A percentile compares a stretch with the other conserved stretches of the same genome.
phyloP scores from a whole-genome alignment of 2,888 invertebrate species.

The Trachelus troglodyta region DNA sequence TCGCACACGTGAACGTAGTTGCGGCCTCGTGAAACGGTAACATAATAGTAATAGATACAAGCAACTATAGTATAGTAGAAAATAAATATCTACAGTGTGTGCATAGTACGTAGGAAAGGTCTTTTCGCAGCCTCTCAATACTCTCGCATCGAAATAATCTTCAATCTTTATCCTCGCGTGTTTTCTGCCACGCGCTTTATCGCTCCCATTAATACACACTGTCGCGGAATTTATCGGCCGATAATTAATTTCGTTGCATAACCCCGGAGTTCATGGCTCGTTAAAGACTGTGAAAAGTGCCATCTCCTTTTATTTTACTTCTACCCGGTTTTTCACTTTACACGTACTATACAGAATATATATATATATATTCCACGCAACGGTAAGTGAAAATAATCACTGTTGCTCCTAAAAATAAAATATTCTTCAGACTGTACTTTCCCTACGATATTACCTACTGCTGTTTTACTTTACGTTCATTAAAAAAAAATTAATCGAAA shows the following conservation, averaged over 20 bases:
- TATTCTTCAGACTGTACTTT: no score
- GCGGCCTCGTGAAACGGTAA: not conserved
- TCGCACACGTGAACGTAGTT: not conserved
- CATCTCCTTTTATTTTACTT: not conserved
- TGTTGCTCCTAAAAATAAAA: not conserved
- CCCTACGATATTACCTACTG: no score
- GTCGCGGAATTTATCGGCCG: constrained; percentile 42
- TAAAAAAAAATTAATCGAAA: not conserved
- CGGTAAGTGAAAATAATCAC: not conserved
- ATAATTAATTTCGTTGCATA: constrained; percentile 55
- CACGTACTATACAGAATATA: not conserved
- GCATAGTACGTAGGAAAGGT: not conserved
- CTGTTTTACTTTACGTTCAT: not conserved
- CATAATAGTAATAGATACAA: not conserved
- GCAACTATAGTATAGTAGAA: not conserved
- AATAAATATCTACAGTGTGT: not conserved
- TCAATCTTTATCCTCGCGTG: constrained; percentile 46
- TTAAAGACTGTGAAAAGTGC: constrained; percentile 31
- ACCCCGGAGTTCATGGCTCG: constrained; percentile 44
- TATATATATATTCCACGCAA: not conserved
- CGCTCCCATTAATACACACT: constrained; percentile 44
- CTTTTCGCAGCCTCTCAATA: constrained; percentile 5
- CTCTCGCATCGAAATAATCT: constrained; percentile 37
- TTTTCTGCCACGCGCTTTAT: constrained; percentile 44
- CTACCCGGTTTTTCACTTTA: not conserved